phyloP scores from a whole-genome alignment of 92 coral and sea anemone species.

The Virgularia gustaviana region DNA sequence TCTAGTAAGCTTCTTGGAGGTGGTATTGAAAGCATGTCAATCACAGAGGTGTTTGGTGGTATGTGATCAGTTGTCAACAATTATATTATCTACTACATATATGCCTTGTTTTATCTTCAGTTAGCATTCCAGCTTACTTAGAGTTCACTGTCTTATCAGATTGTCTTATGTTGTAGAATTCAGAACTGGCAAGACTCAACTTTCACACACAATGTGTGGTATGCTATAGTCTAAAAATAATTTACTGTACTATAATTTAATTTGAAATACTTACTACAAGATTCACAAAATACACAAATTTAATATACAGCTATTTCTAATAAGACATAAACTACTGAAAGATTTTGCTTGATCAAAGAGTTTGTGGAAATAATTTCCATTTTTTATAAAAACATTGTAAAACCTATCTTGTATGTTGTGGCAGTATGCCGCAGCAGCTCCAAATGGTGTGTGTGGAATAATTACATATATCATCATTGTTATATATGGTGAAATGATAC shows the following conservation, averaged over 20 bases:
- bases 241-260: too few species aligned
- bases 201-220: constrained; percentile 98
- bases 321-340: too few species aligned
- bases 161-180: constrained; percentile 59
- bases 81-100: not conserved
- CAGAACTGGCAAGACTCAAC: constrained; percentile 96
- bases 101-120: not conserved
- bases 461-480: not conserved
- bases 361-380: too few species aligned
- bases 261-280: too few species aligned
- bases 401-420: too few species aligned
- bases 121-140: not conserved
- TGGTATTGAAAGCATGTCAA: constrained; percentile 99
- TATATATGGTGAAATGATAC: not conserved
- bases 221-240: constrained; percentile 20
- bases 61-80: constrained; percentile 6
- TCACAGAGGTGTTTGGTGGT: constrained; percentile 99
- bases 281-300: too few species aligned
- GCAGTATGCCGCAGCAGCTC: too few species aligned
- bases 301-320: too few species aligned
- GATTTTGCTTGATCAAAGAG: too few species aligned
- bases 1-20: constrained; percentile 93
- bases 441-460: too few species aligned
- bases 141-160: not conserved
- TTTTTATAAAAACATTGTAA: too few species aligned